Percentiles rank a stretch among this genome's conserved stretches.
Evolutionary conservation across 2,113 vertebrate species (phyloP).

Genomic region (Gambusia holbrooki): DNA sequence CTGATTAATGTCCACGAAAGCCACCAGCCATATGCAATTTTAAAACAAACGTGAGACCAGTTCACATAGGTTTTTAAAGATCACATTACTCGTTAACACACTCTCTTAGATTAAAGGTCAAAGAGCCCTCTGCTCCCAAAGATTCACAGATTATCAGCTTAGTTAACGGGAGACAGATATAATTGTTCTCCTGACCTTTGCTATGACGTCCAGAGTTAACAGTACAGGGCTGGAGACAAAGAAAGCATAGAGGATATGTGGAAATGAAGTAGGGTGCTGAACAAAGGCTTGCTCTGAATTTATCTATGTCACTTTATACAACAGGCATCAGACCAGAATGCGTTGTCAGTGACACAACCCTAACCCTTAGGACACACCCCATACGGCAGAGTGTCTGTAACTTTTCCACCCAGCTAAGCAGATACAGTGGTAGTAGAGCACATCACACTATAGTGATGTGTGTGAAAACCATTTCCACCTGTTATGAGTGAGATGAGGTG

Average conservation of each 20-base stretch:
- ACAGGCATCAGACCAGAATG: too few relatives aligned
- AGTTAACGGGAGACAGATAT: conserved; percentile 50
- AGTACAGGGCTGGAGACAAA: conserved; percentile 2
- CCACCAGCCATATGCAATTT: too few relatives aligned
- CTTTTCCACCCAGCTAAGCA: background rate
- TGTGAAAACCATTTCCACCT: conserved; percentile 62
- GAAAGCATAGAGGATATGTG: conserved; percentile 8
- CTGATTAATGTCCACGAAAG: too few relatives aligned
- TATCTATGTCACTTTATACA: too few relatives aligned
- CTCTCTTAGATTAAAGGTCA: background rate
- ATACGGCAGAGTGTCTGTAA: too few relatives aligned
- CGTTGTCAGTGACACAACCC: too few relatives aligned
- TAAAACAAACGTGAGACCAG: too few relatives aligned
- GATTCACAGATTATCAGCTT: conserved; percentile 31
- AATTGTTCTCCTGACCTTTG: conserved; percentile 38
- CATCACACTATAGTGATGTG: background rate
- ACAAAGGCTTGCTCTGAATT: too few relatives aligned
- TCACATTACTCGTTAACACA: background rate
- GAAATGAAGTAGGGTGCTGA: background rate
- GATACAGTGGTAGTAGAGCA: background rate
- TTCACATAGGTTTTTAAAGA: too few relatives aligned
- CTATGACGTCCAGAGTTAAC: conserved; percentile 28
- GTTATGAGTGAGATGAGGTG: conserved; percentile 41
- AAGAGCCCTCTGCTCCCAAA: background rate
- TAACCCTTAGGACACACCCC: too few relatives aligned